These are phyloP conservation scores for Andrena chrysosceles DNA, from an alignment of 2,888 invertebrate species.

Conservation along the genomic window DNA sequence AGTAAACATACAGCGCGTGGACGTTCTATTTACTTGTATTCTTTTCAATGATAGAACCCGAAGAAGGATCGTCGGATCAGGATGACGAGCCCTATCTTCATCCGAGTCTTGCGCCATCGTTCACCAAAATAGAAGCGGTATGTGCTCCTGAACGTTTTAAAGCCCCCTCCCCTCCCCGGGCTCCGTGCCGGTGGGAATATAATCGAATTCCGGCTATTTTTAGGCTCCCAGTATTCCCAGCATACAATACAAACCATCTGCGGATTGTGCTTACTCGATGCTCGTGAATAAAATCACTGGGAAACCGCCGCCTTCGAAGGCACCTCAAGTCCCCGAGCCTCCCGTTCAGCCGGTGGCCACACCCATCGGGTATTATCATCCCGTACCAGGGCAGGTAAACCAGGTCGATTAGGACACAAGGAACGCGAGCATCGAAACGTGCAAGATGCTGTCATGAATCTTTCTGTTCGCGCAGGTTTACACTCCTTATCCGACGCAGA, in stretches of 20 bases:
- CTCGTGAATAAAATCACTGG: slow-evolving; percentile 94
- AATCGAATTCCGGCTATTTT: slow-evolving; percentile 58
- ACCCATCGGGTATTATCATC: slow-evolving; percentile 78
- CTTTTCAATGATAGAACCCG: slow-evolving; percentile 76
- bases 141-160: not conserved
- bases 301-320: slow-evolving; percentile 83
- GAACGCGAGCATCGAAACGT: not conserved
- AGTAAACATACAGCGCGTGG: slow-evolving; percentile 21
- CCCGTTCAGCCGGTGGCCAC: slow-evolving; percentile 72
- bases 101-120: slow-evolving; percentile 90
- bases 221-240: slow-evolving; percentile 88
- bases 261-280: slow-evolving; percentile 95
- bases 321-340: slow-evolving; percentile 71
- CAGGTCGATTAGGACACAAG: not conserved
- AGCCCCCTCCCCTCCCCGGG: no score
- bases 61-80: slow-evolving; percentile 85
- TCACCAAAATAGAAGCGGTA: slow-evolving; percentile 88
- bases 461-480: slow-evolving; percentile 70
- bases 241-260: slow-evolving; percentile 92
- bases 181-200: not conserved
- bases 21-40: slow-evolving; percentile 42
- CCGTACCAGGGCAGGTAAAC: slow-evolving; percentile 76
- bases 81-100: slow-evolving; percentile 91
- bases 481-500: slow-evolving; percentile 77
- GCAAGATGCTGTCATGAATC: not conserved